phyloP scores from a whole-genome alignment of 2,888 invertebrate genomes.

The Acanthosepion pharaonis region DNA sequence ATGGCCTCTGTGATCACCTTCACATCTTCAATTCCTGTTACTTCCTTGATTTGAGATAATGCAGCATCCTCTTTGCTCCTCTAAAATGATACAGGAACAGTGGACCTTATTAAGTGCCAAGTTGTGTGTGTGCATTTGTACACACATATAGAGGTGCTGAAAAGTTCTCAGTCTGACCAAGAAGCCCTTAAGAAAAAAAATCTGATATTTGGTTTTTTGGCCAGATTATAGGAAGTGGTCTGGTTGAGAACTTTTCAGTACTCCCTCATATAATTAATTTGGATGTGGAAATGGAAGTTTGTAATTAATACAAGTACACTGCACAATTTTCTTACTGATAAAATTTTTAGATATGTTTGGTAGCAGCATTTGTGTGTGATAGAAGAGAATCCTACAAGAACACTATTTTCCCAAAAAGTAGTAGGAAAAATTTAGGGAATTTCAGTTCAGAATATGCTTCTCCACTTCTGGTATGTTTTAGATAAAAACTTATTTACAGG shows the following conservation, averaged over 20 bases:
- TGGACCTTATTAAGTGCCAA: constrained; percentile 6
- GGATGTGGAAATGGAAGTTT: not conserved
- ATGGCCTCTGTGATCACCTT: constrained; percentile 69
- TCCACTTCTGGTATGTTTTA: not conserved
- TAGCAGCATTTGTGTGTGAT: not conserved
- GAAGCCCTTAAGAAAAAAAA: no score
- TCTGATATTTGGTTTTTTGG: no score
- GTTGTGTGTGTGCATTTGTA: not conserved
- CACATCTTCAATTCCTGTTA: constrained; percentile 69
- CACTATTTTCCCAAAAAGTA: not conserved
- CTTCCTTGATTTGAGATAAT: constrained; percentile 61
- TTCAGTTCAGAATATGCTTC: not conserved
- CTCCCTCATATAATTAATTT: not conserved
- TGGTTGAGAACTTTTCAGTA: no score
- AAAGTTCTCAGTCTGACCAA: no score
- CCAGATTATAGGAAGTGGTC: no score
- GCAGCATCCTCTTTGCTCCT: constrained; percentile 49
- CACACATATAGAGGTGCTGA: no score
- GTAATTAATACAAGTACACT: not conserved
- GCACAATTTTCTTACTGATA: not conserved
- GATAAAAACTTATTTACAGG: not conserved
- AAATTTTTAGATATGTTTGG: not conserved
- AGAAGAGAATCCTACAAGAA: not conserved
- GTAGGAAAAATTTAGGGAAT: no score
- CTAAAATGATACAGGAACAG: constrained; percentile 24